A percentile compares a stretch with the other conserved stretches of the same genome.
These are phyloP conservation scores for Tanytarsus gracilentus DNA, from an alignment of 2,888 invertebrate species.

Conservation along the genomic window DNA sequence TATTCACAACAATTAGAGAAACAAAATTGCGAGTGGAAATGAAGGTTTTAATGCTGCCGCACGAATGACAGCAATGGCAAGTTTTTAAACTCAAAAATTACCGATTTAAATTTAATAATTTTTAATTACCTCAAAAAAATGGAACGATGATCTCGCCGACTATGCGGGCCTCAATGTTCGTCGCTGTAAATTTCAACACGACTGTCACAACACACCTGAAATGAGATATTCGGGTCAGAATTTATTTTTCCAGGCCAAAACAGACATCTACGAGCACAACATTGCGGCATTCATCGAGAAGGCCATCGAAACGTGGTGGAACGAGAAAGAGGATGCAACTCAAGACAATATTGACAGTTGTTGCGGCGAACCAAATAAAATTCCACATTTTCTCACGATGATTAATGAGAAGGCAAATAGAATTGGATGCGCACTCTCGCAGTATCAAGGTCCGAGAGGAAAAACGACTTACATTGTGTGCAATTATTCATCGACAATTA, in stretches of 20 bases:
- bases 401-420: background rate
- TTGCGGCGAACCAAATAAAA: background rate
- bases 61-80: slow-evolving; percentile 9
- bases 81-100: background rate
- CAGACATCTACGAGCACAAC: background rate
- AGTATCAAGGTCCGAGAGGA: background rate
- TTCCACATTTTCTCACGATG: background rate
- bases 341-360: background rate
- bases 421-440: slow-evolving; percentile 7
- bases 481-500: slow-evolving; percentile 1
- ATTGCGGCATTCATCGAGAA: background rate
- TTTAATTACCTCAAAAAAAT: background rate
- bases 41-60: slow-evolving; percentile 13
- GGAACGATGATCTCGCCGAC: slow-evolving; percentile 5
- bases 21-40: slow-evolving; percentile 12
- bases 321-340: background rate
- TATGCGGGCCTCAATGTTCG: slow-evolving; percentile 1
- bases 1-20: slow-evolving; percentile 7
- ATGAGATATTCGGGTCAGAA: slow-evolving; percentile 15
- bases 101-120: background rate
- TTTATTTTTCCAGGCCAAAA: background rate
- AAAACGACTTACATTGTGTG: background rate
- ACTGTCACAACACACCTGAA: slow-evolving; percentile 12
- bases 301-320: background rate
- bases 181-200: background rate